Base-by-base conservation (phyloP, 2,888 invertebrate genomes). In the Pterostichus madidus region DNA sequence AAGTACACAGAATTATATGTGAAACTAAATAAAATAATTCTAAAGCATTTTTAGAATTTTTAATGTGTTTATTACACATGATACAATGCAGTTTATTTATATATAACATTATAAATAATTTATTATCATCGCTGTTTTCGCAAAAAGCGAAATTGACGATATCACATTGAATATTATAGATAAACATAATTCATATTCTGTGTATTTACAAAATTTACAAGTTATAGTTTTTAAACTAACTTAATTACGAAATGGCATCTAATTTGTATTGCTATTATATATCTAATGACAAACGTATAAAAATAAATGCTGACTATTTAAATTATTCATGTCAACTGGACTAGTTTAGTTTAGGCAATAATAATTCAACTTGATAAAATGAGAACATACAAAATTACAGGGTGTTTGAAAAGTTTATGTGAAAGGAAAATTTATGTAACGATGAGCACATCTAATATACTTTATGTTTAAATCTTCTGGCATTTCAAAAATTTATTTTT, bases 121-220 rank as follows among this genome's bases (percentile, higher is more conserved):
- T 79, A 79, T 79, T 79, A 79, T 79, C 79, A 79, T 79, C 79
- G 39, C 56, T 49, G 10, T 5, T 24, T 44, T 61, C 79, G 64
- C 64, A 46, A 13, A 17, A 56, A 17, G 77, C 77, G 77, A 61
- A 79, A 11, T 46, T 53, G 79, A 79, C 79, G 79, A 79, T 79
- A 79, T 79, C 79, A 79, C 79, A 79, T 79, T 79, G 61, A 79
- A 79, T 79, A 77, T 77, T 77, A 64, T 79, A 64, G 61, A 61
- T 79, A 79, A 64, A 79, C 64, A 79, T 79, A 64, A 79, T 64
- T 79, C 24, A 61, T 61, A 46, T 64, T 79, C 61, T 79, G 79
- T 79, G 79, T 79, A 79, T 64, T 61, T 79, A 79, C 79, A 79
- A 79, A 77, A 79, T 79, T 79, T 79, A 79, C 79, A 79, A 64